Conservation (phyloP, 2,797 vertebrate species). For the Cryptoblepharus egeriae region DNA sequence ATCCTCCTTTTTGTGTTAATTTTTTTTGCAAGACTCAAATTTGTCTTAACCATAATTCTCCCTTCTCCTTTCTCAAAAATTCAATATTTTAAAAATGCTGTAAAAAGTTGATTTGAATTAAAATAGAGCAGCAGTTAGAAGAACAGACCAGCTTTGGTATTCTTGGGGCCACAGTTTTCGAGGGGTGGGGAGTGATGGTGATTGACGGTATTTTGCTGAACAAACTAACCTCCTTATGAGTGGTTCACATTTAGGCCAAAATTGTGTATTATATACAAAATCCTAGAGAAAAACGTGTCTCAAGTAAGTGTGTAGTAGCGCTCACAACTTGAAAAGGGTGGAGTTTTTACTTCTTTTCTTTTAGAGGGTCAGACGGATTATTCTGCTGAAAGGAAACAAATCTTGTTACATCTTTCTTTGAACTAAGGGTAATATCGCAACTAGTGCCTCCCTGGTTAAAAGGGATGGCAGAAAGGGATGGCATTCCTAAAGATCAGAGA, state of each 20-base stretch:
- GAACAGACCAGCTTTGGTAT: background rate
- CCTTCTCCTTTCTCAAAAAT: constrained; percentile 13
- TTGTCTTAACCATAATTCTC: constrained; percentile 53
- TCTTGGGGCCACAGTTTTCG: background rate
- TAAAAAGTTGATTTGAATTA: constrained; percentile 58
- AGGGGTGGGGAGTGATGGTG: too few relatives aligned
- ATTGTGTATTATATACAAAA: background rate
- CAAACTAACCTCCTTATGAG: background rate
- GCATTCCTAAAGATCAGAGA: too few relatives aligned
- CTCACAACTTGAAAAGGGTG: background rate
- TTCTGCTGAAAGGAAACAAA: too few relatives aligned
- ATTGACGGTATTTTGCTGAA: background rate
- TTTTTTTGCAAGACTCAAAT: constrained; percentile 61
- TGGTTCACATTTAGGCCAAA: background rate
- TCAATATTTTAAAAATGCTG: constrained; percentile 57
- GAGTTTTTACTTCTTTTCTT: background rate
- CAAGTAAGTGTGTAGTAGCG: background rate
- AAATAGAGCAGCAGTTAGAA: background rate
- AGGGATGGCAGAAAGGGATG: too few relatives aligned
- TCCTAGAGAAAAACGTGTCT: background rate
- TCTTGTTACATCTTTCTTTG: too few relatives aligned
- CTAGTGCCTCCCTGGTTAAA: too few relatives aligned
- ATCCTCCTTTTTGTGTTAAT: constrained; percentile 21
- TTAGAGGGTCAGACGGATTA: too few relatives aligned
- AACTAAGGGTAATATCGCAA: too few relatives aligned